Evolutionary conservation across 2,888 invertebrate genomes (phyloP).

Genomic region (Lepas anatifera): DNA sequence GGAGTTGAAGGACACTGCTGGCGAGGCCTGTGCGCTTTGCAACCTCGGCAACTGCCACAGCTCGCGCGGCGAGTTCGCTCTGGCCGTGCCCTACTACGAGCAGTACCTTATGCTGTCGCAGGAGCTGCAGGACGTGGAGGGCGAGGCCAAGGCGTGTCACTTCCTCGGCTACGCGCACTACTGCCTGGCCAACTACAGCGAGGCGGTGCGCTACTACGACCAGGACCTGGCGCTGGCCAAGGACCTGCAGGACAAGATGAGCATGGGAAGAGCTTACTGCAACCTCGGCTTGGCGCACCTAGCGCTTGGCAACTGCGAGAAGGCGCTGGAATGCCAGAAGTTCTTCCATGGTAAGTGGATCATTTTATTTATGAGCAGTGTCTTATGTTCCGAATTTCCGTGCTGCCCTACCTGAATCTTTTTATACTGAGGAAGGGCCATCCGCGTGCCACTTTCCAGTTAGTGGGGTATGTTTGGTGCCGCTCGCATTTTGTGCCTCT

Average conservation of each 20-base stretch:
- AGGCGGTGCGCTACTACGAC: slow-evolving; percentile 73
- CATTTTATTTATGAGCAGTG: not conserved
- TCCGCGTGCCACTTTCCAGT: too few relatives aligned
- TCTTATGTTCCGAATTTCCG: too few relatives aligned
- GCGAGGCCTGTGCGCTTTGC: slow-evolving; percentile 70
- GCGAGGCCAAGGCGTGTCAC: slow-evolving; percentile 92
- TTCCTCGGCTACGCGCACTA: slow-evolving; percentile 92
- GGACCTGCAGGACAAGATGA: slow-evolving; percentile 85
- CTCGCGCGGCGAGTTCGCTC: slow-evolving; percentile 74
- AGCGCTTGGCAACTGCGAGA: slow-evolving; percentile 77
- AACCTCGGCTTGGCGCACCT: slow-evolving; percentile 86
- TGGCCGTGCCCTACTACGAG: slow-evolving; percentile 90
- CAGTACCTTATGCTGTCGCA: slow-evolving; percentile 82
- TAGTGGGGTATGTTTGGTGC: too few relatives aligned
- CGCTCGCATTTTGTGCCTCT: too few relatives aligned
- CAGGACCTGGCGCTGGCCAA: slow-evolving; percentile 88
- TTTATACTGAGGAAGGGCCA: too few relatives aligned
- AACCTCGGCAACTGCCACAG: slow-evolving; percentile 90
- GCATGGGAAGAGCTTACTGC: slow-evolving; percentile 91
- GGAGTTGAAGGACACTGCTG: slow-evolving; percentile 83
- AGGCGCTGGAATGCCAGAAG: slow-evolving; percentile 87
- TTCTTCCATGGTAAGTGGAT: slow-evolving; percentile 43
- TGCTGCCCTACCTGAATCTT: too few relatives aligned
- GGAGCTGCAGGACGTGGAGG: slow-evolving; percentile 82
- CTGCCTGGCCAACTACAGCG: slow-evolving; percentile 72